A percentile compares a stretch with the other conserved stretches of the same genome.
Conservation (phyloP, 2,113 vertebrate genomes). For the Clarias magur region DNA sequence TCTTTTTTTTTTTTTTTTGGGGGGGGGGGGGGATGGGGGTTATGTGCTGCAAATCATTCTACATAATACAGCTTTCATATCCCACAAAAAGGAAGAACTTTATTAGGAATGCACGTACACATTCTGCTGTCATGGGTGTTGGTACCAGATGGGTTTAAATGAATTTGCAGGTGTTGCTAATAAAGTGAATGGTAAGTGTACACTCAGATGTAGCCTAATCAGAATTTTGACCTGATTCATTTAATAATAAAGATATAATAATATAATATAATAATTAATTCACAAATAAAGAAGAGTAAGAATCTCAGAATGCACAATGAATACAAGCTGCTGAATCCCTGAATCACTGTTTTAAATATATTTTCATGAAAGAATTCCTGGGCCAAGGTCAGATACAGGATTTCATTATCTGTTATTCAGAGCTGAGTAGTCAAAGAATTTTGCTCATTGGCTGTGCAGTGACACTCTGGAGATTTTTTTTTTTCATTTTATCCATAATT, state of each 20-base stretch:
- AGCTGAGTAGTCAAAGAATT: neutral
- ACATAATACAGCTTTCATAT: neutral
- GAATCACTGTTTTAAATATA: neutral
- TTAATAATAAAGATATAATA: neutral
- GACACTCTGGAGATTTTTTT: neutral
- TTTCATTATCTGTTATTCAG: neutral
- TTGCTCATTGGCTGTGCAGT: neutral
- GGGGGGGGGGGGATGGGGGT: too few relatives aligned
- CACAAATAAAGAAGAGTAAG: neutral
- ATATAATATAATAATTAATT: too few relatives aligned
- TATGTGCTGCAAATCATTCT: neutral
- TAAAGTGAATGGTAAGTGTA: too few relatives aligned
- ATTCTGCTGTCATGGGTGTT: neutral
- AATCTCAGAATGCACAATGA: neutral
- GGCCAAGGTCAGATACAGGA: constrained; percentile 2
- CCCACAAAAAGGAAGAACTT: neutral
- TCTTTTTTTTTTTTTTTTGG: neutral
- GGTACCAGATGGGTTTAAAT: too few relatives aligned
- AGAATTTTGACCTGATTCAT: neutral
- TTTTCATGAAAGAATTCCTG: neutral
- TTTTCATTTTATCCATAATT: neutral
- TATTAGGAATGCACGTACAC: neutral
- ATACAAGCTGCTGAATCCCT: neutral
- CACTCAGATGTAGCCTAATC: neutral
- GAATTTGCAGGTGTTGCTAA: too few relatives aligned